phyloP scores from a whole-genome alignment of 2,888 invertebrate species.

The Nymphalis c-album region DNA sequence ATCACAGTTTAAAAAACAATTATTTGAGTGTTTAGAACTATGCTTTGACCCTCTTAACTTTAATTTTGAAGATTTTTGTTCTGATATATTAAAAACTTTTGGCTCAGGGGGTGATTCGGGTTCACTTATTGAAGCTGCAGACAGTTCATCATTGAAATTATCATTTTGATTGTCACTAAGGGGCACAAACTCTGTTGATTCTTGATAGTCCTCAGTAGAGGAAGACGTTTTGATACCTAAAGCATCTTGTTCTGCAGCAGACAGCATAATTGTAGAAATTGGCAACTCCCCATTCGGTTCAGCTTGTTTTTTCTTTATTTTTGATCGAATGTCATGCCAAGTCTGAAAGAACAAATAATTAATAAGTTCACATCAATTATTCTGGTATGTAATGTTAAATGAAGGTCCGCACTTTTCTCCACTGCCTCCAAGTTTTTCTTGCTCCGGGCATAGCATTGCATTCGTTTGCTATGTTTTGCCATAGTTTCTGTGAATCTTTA shows the following conservation, averaged over 20 bases:
- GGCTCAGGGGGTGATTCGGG: constrained; percentile 57
- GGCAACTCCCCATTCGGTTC: constrained; percentile 54
- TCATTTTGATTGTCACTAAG: constrained; percentile 49
- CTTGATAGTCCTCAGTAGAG: constrained; percentile 50
- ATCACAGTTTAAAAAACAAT: constrained; percentile 67
- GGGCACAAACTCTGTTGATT: constrained; percentile 56
- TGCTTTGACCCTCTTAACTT: constrained; percentile 43
- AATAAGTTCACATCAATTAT: not conserved
- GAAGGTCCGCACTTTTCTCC: constrained; percentile 62
- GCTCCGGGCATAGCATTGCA: constrained; percentile 70
- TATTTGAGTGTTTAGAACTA: constrained; percentile 50
- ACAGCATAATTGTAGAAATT: constrained; percentile 50
- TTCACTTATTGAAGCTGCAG: constrained; percentile 55
- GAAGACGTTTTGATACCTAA: constrained; percentile 58
- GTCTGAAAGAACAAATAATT: constrained; percentile 55
- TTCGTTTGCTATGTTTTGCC: constrained; percentile 66
- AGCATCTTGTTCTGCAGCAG: constrained; percentile 59
- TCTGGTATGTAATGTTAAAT: constrained; percentile 1
- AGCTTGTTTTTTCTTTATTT: constrained; percentile 59
- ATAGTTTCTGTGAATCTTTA: constrained; percentile 63
- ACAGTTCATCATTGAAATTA: constrained; percentile 49
- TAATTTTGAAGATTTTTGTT: constrained; percentile 45
- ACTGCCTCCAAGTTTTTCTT: constrained; percentile 71
- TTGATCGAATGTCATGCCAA: constrained; percentile 71
- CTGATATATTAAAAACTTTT: constrained; percentile 52